These are phyloP conservation scores for Aleiodes leptofemur DNA, from an alignment of 2,888 invertebrate species.

Conservation along the genomic window DNA sequence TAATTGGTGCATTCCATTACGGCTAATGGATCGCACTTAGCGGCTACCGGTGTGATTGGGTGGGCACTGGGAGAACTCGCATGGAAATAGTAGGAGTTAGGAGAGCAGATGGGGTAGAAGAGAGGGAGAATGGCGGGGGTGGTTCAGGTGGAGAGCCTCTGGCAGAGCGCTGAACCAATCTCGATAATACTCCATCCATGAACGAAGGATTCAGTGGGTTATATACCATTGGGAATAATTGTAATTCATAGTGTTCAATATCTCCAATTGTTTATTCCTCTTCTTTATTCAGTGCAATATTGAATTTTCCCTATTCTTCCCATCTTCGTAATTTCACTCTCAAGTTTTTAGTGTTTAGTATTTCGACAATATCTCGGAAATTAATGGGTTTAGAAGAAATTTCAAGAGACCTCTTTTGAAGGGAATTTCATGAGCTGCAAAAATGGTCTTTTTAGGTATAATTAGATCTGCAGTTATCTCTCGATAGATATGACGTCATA, in stretches of 20 bases:
- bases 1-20: conserved; percentile 75
- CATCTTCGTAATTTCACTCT: background rate
- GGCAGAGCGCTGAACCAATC: conserved; percentile 63
- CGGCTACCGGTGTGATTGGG: conserved; percentile 72
- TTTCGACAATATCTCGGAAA: too few species aligned
- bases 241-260: conserved; percentile 29
- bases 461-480: too few species aligned
- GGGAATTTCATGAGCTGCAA: too few species aligned
- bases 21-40: conserved; percentile 75
- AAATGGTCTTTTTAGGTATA: too few species aligned
- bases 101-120: conserved; percentile 33
- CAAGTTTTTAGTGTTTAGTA: background rate
- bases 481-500: too few species aligned
- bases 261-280: background rate
- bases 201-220: conserved; percentile 52
- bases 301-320: background rate
- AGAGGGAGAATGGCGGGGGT: conserved; percentile 47
- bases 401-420: too few species aligned
- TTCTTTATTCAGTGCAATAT: background rate
- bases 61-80: conserved; percentile 33
- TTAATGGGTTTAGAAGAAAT: too few species aligned
- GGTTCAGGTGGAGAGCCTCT: conserved; percentile 60
- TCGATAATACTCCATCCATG: conserved; percentile 67
- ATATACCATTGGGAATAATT: conserved; percentile 38
- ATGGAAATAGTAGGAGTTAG: conserved; percentile 38